These are phyloP conservation scores for Chaetodon auriga DNA, from an alignment of 2,113 vertebrate species.

Conservation along the genomic window DNA sequence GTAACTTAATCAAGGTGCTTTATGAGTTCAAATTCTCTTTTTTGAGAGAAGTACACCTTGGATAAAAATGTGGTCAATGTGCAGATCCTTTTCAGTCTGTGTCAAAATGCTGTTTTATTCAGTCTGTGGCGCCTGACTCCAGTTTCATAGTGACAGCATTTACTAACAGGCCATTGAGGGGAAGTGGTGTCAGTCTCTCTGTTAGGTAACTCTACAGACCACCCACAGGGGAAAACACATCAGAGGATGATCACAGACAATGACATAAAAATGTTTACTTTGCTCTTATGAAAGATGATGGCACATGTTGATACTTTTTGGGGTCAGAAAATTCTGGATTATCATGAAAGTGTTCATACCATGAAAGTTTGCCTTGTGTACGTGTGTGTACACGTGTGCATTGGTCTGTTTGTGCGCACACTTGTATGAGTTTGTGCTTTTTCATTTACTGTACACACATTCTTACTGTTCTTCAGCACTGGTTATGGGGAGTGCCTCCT, in stretches of 20 bases:
- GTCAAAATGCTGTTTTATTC: slow-evolving; percentile 43
- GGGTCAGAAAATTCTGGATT: slow-evolving; percentile 24
- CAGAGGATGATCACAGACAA: slow-evolving; percentile 57
- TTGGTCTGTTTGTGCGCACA: background rate
- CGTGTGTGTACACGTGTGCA: slow-evolving; percentile 2
- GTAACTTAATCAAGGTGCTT: slow-evolving; percentile 64
- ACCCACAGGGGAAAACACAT: slow-evolving; percentile 66
- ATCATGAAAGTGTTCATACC: slow-evolving; percentile 16
- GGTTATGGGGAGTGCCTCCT: slow-evolving; percentile 97
- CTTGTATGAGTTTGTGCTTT: slow-evolving; percentile 3
- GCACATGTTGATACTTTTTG: slow-evolving; percentile 41
- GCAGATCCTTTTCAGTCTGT: slow-evolving; percentile 32
- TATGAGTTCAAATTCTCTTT: slow-evolving; percentile 57
- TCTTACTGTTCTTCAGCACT: slow-evolving; percentile 81
- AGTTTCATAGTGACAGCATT: slow-evolving; percentile 58
- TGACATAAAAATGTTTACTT: slow-evolving; percentile 50
- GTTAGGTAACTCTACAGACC: slow-evolving; percentile 65
- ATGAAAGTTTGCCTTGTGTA: background rate
- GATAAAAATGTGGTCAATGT: slow-evolving; percentile 42
- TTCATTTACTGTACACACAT: background rate
- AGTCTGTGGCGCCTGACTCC: slow-evolving; percentile 41
- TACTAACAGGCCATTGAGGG: slow-evolving; percentile 50
- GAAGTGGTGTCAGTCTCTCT: slow-evolving; percentile 52
- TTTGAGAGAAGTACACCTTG: slow-evolving; percentile 33
- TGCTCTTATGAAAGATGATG: slow-evolving; percentile 49